Evolutionary conservation across 2,888 invertebrate genomes (phyloP).

Genomic region (Dasypogon diadema): DNA sequence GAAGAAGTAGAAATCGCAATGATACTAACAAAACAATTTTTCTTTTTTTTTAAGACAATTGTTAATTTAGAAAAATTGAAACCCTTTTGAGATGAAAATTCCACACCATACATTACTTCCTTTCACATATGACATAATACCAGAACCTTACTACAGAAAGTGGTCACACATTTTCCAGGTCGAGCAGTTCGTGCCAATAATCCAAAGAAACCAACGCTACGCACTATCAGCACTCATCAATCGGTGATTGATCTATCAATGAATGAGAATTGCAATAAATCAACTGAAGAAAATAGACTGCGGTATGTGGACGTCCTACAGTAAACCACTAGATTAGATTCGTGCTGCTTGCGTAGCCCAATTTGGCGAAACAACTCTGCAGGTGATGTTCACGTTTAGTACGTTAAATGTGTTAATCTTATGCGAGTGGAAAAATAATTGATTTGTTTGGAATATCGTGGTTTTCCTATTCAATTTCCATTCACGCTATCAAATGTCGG

Average conservation of each 20-base stretch:
- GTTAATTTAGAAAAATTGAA: no score
- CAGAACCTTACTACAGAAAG: background rate
- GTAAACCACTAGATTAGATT: background rate
- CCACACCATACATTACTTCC: background rate
- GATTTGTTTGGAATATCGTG: constrained; percentile 1
- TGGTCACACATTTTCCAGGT: background rate
- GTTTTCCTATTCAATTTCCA: constrained; percentile 1
- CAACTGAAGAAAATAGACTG: background rate
- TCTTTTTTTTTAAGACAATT: no score
- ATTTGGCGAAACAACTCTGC: no score
- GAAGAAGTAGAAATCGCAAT: no score
- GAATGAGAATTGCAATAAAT: background rate
- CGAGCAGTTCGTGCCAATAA: no score
- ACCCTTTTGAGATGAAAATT: background rate
- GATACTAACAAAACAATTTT: no score
- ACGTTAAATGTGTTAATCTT: constrained; percentile 18
- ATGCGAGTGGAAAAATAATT: constrained; percentile 7
- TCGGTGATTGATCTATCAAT: background rate
- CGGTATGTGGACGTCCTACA: background rate
- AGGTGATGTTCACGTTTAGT: no score
- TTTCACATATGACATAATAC: background rate
- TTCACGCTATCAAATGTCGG: background rate
- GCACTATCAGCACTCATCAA: background rate
- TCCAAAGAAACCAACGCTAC: background rate
- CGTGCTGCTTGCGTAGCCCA: background rate